Evolutionary conservation across 2,113 vertebrate species (phyloP).

Genomic region (Cryptotis parvus): DNA sequence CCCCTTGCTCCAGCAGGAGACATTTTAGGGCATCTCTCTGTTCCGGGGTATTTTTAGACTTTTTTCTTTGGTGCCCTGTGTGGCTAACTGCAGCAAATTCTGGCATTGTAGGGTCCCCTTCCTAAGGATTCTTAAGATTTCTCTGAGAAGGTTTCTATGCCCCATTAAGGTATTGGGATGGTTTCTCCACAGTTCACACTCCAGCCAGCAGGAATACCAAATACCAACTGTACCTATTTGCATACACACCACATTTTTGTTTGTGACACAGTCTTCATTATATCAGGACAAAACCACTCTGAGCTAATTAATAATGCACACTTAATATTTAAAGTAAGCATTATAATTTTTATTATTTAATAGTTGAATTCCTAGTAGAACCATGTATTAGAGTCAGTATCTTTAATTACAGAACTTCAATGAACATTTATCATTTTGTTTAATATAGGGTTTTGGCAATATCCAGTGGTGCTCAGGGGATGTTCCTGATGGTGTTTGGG

Average conservation of each 20-base stretch:
- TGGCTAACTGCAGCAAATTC: neutral
- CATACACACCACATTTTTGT: neutral
- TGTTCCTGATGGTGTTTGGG: no score
- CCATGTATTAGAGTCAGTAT: conserved; percentile 3
- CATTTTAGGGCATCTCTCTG: neutral
- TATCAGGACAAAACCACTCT: neutral
- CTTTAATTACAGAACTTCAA: conserved; percentile 6
- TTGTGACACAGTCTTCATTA: neutral
- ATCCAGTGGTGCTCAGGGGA: no score
- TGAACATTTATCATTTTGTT: no score
- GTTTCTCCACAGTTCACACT: neutral
- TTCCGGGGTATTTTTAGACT: neutral
- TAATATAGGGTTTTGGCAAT: no score
- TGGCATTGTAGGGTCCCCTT: neutral
- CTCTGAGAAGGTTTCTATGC: neutral
- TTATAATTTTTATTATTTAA: no score
- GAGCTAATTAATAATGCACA: neutral
- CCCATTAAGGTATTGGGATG: neutral
- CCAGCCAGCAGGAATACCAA: neutral
- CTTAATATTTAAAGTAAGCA: conserved; percentile 35
- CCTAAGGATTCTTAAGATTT: conserved; percentile 5
- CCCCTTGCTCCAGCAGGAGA: neutral
- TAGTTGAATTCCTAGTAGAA: conserved; percentile 6
- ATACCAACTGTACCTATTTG: neutral
- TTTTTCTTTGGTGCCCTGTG: neutral